Conservation (phyloP, 1,140 invertebrate genomes). For the Camponotus pennsylvanicus region DNA sequence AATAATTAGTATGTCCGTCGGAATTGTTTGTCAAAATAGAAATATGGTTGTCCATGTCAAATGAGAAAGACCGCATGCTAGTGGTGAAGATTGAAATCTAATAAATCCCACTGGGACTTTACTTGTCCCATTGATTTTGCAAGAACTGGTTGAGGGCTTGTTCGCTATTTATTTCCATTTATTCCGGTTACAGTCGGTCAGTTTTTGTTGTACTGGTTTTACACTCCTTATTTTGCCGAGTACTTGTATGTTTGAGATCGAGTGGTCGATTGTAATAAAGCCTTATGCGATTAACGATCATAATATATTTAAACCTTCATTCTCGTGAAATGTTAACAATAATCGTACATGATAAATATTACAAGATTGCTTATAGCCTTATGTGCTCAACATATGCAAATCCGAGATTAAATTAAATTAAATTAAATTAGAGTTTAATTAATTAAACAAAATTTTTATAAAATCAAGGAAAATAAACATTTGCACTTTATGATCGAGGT, state of each 20-base stretch:
- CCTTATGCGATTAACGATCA: neutral
- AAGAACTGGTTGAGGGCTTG: conserved; percentile 50
- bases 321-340: neutral
- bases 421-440: too few species aligned
- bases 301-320: neutral
- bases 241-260: neutral
- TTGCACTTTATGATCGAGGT: neutral
- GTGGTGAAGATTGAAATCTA: conserved; percentile 47
- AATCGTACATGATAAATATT: neutral
- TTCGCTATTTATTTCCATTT: conserved; percentile 31
- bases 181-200: conserved; percentile 11
- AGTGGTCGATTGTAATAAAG: conserved; percentile 14
- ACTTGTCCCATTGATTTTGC: conserved; percentile 50
- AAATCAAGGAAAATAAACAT: neutral
- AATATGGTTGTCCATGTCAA: conserved; percentile 47
- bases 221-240: neutral
- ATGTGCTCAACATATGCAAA: neutral
- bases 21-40: conserved; percentile 57
- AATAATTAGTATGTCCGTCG: conserved; percentile 70
- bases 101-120: conserved; percentile 69
- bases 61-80: conserved; percentile 49
- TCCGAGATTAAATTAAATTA: neutral
- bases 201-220: conserved; percentile 16
- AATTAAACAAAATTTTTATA: neutral
- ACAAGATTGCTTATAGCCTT: neutral